Evolutionary conservation across 2,888 invertebrate species (phyloP), one percentile per base, ranked within the genome.

Genomic region (Atethmia centrago): DNA sequence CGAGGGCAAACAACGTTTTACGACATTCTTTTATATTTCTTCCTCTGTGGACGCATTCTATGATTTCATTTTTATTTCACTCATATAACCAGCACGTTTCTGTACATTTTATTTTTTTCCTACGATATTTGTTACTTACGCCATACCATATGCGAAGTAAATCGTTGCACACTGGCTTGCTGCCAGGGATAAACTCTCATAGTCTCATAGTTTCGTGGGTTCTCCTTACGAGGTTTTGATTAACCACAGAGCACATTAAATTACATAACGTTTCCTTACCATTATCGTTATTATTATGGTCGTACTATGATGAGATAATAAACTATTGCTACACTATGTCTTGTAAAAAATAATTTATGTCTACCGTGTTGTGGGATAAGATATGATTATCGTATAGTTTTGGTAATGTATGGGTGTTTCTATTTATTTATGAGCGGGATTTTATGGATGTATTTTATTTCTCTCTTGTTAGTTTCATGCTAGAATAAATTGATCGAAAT

Each of bases 211-310:
- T 28, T 72, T 21, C 70, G 69, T n/a, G 19, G 65, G 31, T 53
- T 58, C 55, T 59, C 25, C 67, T 81, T 83, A 86, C 65, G 75
- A 77, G 67, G 42, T 64, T 87, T 84, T 84, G 76, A 86, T 86
- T 78, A 84, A 84, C 86, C 82, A 75, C 69, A 65, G 21, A 83
- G 9, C 42, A 71, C 55, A 85, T 85, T 80, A 86, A 84, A 71
- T 77, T 66, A 71, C 62, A 31, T 78, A 79, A 64, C 61, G 61
- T 74, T 87, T 85, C 79, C 83, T 85, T 42, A 28, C 21, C 47
- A 67, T 82, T 67, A 55, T 82, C 56, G 51, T 82, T 79, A 85
- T 74, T 85, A 53, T 75, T 79, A 79, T 85, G 16, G 55, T 61
- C 36, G 19, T 70, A 42, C 0, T 58, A 77, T 75, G 28, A 69